Conservation (phyloP, 2,797 vertebrate species). For the Tapirus indicus region DNA sequence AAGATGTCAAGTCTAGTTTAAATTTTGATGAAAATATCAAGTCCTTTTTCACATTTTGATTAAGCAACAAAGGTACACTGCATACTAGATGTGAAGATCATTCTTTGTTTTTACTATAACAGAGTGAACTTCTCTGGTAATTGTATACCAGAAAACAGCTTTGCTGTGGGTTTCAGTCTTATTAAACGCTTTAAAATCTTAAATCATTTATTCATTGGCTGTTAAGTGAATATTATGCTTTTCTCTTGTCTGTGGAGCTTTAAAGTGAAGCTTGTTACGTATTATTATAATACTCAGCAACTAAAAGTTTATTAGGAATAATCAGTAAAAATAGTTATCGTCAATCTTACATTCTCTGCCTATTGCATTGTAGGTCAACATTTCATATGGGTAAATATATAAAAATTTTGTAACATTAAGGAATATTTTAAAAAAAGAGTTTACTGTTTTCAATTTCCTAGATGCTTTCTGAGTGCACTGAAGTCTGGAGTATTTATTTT, state of each 20-base stretch:
- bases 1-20: conserved; percentile 66
- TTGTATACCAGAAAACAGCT: conserved; percentile 87
- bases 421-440: neutral
- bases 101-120: conserved; percentile 87
- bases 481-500: neutral
- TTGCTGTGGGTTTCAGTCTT: conserved; percentile 87
- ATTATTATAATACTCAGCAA: conserved; percentile 57
- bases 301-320: conserved; percentile 36
- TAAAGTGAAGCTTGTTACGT: conserved; percentile 83
- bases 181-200: conserved; percentile 86
- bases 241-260: conserved; percentile 81
- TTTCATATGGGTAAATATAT: neutral
- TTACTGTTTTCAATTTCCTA: neutral
- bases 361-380: neutral
- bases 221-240: conserved; percentile 82
- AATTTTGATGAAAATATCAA: conserved; percentile 59
- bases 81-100: neutral
- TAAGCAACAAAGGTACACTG: conserved; percentile 82
- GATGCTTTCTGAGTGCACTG: neutral
- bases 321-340: neutral
- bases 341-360: neutral
- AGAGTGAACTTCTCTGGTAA: conserved; percentile 89
- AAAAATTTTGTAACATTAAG: neutral
- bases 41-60: neutral
- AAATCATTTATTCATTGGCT: conserved; percentile 88